phyloP scores from a whole-genome alignment of 2,888 invertebrate species.

The Hirtodrosophila trivittata region DNA sequence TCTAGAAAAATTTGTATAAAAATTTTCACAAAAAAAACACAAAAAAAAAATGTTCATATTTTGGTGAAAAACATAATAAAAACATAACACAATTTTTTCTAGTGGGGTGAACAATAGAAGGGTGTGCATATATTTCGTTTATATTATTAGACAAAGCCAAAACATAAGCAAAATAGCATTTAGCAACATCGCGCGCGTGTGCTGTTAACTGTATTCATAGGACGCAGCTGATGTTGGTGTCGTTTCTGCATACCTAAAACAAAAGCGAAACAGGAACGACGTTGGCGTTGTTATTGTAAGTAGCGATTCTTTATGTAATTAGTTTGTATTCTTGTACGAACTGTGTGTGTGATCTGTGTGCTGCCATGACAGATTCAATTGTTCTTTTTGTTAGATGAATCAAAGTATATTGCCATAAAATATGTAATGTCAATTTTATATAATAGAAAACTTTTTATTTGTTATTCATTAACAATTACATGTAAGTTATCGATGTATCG shows the following conservation, averaged over 20 bases:
- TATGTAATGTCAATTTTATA: constrained; percentile 8
- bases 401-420: neutral
- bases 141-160: constrained; percentile 27
- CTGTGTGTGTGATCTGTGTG: constrained; percentile 13
- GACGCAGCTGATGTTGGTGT: constrained; percentile 41
- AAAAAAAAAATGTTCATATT: constrained; percentile 56
- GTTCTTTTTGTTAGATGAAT: constrained; percentile 63
- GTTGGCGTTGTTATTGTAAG: constrained; percentile 63
- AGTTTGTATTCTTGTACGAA: constrained; percentile 36
- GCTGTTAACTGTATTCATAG: constrained; percentile 1
- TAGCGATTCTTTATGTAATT: constrained; percentile 67
- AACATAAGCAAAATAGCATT: constrained; percentile 7
- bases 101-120: constrained; percentile 32
- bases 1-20: constrained; percentile 66
- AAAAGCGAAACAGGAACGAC: constrained; percentile 26
- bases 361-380: constrained; percentile 29
- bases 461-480: neutral
- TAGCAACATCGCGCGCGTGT: constrained; percentile 23
- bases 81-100: constrained; percentile 42
- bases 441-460: constrained; percentile 16
- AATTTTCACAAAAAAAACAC: constrained; percentile 46
- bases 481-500: constrained; percentile 59
- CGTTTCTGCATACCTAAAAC: constrained; percentile 7
- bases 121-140: constrained; percentile 49
- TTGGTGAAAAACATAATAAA: constrained; percentile 44